Base-by-base conservation (phyloP, 2,888 invertebrate species). In the Carcina quercana region DNA sequence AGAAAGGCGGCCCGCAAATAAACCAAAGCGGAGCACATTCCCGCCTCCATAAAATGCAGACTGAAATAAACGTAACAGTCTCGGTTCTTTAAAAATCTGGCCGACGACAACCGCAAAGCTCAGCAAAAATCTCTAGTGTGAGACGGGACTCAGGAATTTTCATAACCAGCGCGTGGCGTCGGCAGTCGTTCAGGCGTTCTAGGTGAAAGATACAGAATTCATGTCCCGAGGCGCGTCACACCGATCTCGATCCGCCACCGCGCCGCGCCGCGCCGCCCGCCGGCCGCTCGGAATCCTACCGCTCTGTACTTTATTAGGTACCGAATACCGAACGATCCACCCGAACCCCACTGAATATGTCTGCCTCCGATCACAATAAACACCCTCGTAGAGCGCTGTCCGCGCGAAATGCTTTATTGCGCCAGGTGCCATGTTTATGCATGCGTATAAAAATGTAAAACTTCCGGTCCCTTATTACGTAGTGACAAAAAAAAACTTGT, bases 71-170 rank as follows among this genome's bases (percentile, higher is more conserved):
- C 65, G 74, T 74, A 72, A 76, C 75, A 69, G 68, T 73, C 60
- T 67, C 59, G 50, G 65, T 72, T 74, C 71, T 74, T 76, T 73
- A 74, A 79, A 78, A 75, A 75, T 69, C 65, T 65, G 48, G 50
- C 54, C 59, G 67, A 60, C 71, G 71, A 70, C 70, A 70, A 73
- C 78, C 76, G 72, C 78, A 74, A 62, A 72, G 66, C 79, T 75
- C 69, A 70, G 70, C 69, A 63, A 72, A 74, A 75, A 74, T 79
- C 71, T 76, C 67, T 70, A 72, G 76, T 76, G 75, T 71, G 74
- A 76, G 71, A 61, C 42, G 56, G 65, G 69, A 80, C 80, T 74
- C 73, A 73, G 80, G 80, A 80, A 80, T 80, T 82, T 82, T 82
- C 82, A 82, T 82, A 80, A 79, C 79, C 56, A 69, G 64, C 59